A percentile compares a stretch with the other conserved stretches of the same genome.
phyloP scores from a whole-genome alignment of 2,888 invertebrate genomes.

The Protodeltote pygarga region DNA sequence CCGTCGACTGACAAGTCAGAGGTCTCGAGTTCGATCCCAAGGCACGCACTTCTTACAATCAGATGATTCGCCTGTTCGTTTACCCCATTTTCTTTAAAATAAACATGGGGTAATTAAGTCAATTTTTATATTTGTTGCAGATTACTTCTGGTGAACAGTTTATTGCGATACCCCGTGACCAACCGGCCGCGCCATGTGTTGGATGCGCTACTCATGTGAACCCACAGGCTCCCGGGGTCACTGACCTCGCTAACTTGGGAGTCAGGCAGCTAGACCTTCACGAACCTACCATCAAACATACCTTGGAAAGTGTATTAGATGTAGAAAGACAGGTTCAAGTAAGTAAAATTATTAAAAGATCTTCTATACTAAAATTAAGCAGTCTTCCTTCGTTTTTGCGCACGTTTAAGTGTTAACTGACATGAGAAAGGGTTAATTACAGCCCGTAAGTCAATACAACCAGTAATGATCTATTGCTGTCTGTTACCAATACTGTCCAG shows the following conservation, averaged over 20 bases:
- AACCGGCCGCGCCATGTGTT: slow-evolving; percentile 70
- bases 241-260: slow-evolving; percentile 78
- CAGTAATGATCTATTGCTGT: too few species aligned
- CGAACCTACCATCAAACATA: slow-evolving; percentile 70
- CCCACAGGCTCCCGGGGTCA: slow-evolving; percentile 81
- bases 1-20: too few species aligned
- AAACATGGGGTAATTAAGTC: too few species aligned
- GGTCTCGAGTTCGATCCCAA: too few species aligned
- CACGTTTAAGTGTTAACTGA: too few species aligned
- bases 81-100: too few species aligned
- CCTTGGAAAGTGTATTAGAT: slow-evolving; percentile 75
- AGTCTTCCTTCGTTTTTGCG: too few species aligned
- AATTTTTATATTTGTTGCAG: slow-evolving; percentile 52
- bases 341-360: slow-evolving; percentile 25
- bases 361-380: background rate
- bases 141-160: slow-evolving; percentile 84
- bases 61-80: too few species aligned
- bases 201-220: slow-evolving; percentile 85
- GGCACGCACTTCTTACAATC: too few species aligned
- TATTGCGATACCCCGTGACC: slow-evolving; percentile 74
- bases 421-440: too few species aligned
- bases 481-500: too few species aligned
- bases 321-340: slow-evolving; percentile 87
- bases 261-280: slow-evolving; percentile 78
- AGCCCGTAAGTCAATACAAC: too few species aligned